Base-by-base conservation (phyloP, 2,888 invertebrate species). In the Aromia moschata region DNA sequence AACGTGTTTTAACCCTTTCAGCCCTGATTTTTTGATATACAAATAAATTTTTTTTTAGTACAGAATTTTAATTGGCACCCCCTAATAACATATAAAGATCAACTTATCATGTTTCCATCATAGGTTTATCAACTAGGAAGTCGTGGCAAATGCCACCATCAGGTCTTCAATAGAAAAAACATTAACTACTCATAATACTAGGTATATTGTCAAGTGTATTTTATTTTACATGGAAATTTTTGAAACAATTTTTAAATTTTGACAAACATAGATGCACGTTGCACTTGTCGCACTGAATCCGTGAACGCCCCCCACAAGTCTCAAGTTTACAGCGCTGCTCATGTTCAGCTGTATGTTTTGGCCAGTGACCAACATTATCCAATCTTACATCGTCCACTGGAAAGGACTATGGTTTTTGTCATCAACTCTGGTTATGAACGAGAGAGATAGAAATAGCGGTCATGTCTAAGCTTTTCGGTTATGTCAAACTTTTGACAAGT, bases 201-300 rank as follows among this genome's bases (percentile, higher is more conserved):
- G n/a, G n/a, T 11, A 14, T 11, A 37, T 37, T 11, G 14, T 37
- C 14, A 37, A 37, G 12, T 37, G 37, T n/a, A 37, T 25, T n/a
- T n/a, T 14, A 37, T 14, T 37, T 37, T 37, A 12, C 12, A 37
- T 37, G 12, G 14, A 37, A 37, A 37, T 37, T 14, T 14, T 37
- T 37, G 14, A 37, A 37, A 14, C 37, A 37, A 37, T 37, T 37
- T 37, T 14, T 37, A 37, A 37, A 37, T 37, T 37, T 37, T 37
- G 37, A 37, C n/a, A 37, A 7, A 14, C 37, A 37, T 12, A 37
- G 37, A 37, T n/a, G 37, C 7, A 37, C 37, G n/a, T 37, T n/a
- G 37, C 37, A 37, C 4, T 37, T 37, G n/a, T 37, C 37, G 37
- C 37, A 37, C n/a, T 37, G 37, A 14, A 37, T 37, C 14, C 37